Evolutionary conservation across 2,888 invertebrate species (phyloP).

Genomic region (Bruchidius siliquastri): DNA sequence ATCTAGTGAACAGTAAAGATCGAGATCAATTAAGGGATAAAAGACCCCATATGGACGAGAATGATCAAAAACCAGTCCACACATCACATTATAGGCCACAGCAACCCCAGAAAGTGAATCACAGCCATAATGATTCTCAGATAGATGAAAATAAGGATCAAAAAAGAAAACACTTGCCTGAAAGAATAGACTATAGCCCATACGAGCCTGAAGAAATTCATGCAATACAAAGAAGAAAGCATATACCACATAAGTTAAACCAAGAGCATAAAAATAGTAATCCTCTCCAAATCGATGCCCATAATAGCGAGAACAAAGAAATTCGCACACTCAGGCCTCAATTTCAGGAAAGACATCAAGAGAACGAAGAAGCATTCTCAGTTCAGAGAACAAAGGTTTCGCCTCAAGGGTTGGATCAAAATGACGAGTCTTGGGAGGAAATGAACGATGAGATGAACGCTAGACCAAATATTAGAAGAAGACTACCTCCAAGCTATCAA

Average conservation of each 20-base stretch:
- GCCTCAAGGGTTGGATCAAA: conserved; percentile 35
- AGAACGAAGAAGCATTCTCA: conserved; percentile 36
- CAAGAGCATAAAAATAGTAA: too few species aligned
- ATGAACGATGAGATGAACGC: conserved; percentile 32
- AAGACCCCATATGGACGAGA: not conserved
- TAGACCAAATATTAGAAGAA: conserved; percentile 32
- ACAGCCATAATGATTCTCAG: not conserved
- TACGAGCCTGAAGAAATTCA: not conserved
- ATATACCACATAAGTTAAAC: not conserved
- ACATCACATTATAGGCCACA: not conserved
- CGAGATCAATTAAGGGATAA: not conserved
- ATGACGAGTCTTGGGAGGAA: conserved; percentile 34
- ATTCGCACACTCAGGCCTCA: not conserved
- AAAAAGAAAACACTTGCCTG: not conserved
- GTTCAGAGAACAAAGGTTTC: conserved; percentile 38
- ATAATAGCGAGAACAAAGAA: not conserved
- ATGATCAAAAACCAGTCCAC: not conserved
- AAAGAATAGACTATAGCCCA: not conserved
- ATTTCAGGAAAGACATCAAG: conserved; percentile 11
- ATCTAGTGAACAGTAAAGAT: conserved; percentile 4
- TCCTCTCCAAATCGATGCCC: not conserved
- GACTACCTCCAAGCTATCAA: conserved; percentile 27
- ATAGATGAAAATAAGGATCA: not conserved
- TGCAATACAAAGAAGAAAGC: not conserved
- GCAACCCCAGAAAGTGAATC: not conserved